These are phyloP conservation scores for Dryobota labecula DNA, from an alignment of 2,888 invertebrate species.

Conservation along the genomic window DNA sequence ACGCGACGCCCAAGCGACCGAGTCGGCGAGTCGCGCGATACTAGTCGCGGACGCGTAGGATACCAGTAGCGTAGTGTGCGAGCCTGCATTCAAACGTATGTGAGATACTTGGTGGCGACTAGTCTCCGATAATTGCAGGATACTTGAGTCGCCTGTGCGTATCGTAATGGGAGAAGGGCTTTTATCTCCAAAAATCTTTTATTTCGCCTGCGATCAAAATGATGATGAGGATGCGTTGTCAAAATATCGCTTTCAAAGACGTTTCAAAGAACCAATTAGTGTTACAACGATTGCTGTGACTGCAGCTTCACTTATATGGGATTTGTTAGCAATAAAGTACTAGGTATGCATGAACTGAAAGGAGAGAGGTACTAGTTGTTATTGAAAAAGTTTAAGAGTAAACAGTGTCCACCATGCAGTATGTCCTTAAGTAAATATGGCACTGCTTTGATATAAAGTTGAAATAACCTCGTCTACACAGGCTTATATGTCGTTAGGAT, in stretches of 20 bases:
- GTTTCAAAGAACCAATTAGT: constrained; percentile 22
- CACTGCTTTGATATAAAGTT: neutral
- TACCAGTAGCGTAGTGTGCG: no score
- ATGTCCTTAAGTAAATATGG: constrained; percentile 3
- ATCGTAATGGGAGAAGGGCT: no score
- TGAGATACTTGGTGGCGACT: no score
- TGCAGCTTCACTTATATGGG: neutral
- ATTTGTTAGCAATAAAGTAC: constrained; percentile 4
- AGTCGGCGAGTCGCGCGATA: no score
- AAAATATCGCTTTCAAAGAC: neutral
- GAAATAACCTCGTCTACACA: constrained; percentile 2
- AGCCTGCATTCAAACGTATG: no score
- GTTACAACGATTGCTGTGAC: neutral
- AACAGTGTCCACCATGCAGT: constrained; percentile 6
- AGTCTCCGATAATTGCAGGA: no score
- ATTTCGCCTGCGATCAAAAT: no score
- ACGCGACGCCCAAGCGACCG: no score
- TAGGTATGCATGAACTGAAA: constrained; percentile 24
- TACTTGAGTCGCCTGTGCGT: no score
- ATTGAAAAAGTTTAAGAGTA: constrained; percentile 23
- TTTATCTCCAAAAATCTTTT: no score
- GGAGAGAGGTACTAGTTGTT: constrained; percentile 1
- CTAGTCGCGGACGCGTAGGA: no score
- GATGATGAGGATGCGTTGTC: neutral
- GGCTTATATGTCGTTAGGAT: constrained; percentile 19